Evolutionary conservation across 2,888 invertebrate species (phyloP).

Genomic region (Pseudanteris insignis): DNA sequence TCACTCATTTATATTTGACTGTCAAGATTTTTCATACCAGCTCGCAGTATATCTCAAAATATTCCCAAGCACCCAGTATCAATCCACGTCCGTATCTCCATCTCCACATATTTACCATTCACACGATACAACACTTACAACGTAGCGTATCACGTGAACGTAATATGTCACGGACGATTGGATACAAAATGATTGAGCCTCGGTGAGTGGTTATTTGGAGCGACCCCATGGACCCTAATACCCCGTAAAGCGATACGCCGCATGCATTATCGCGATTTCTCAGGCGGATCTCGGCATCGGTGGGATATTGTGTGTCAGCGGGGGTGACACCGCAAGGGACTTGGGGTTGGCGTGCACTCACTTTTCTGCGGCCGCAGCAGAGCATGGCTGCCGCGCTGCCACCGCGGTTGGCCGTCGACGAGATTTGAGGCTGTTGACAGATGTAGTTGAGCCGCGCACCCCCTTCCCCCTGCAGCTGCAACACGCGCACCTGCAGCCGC

Average conservation of each 20-base stretch:
- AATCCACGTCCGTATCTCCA: no score
- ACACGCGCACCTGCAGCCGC: slow-evolving; percentile 64
- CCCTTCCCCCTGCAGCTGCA: slow-evolving; percentile 64
- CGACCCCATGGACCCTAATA: no score
- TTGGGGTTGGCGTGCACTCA: slow-evolving; percentile 70
- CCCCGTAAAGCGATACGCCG: slow-evolving; percentile 7
- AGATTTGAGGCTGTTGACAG: slow-evolving; percentile 61
- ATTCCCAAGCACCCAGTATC: no score
- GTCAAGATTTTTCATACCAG: no score
- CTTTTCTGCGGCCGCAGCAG: slow-evolving; percentile 95
- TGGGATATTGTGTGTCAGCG: slow-evolving; percentile 11
- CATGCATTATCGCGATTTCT: slow-evolving; percentile 11
- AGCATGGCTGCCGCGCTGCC: slow-evolving; percentile 89
- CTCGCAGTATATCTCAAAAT: no score
- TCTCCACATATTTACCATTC: no score
- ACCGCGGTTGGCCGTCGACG: slow-evolving; percentile 68
- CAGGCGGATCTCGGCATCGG: slow-evolving; percentile 3
- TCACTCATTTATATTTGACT: no score
- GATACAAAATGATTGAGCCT: neutral
- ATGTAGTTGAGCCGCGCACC: slow-evolving; percentile 60
- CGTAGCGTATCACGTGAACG: neutral
- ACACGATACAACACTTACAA: no score
- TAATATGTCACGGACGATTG: slow-evolving; percentile 3
- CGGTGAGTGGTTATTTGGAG: no score
- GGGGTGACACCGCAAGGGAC: slow-evolving; percentile 4